Evolutionary conservation across 2,113 vertebrate genomes (phyloP), one percentile per base, ranked within the genome.

Genomic region (Thalassarche chlororhynchos): DNA sequence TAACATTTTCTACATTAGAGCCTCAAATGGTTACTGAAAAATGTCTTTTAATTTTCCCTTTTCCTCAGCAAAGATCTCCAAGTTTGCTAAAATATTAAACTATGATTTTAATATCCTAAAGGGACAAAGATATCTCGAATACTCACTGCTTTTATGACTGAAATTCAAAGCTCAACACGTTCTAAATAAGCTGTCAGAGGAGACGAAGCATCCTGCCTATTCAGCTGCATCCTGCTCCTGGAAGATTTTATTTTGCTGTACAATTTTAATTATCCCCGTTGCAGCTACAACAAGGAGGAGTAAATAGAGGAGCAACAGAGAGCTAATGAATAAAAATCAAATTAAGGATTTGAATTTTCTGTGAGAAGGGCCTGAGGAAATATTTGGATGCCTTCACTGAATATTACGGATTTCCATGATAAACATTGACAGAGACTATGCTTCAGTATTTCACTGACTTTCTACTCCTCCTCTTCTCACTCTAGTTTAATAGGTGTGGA

Each of bases 191-290:
- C 55, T 89, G 69, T 31, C 64, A 95, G 90, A 92, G 65, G 91
- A 91, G 80, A 85, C 0, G 1, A 58, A 92, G 61, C 60, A 78
- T 81, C 87, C 46, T 85, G 90, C 71, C 88, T 65, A 18, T 36
- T 93, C 57, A 93, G 83, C 72, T 71, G 65, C 76, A 93, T 42
- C 86, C 80, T 78, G 72, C 80, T 92, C 47, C 84, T 93, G 77
- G 61, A 84, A 89, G 79, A 75, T 52, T 44, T 65, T 60, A 68
- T 87, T 95, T 91, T 91, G 84, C 74, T 80, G 46, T 34, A 26
- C 46, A 54, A 29, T 85, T 94, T 89, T 85, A 96, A 96, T 97
- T 83, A 94, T 42, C 42, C 87, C 81, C 78, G 62, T 34, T 81
- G 81, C 89, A 95, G 65, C 77, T 81, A 66, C 84, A 78, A 85